phyloP scores from a whole-genome alignment of 2,113 vertebrate genomes.

The Lepisosteus oculatus region DNA sequence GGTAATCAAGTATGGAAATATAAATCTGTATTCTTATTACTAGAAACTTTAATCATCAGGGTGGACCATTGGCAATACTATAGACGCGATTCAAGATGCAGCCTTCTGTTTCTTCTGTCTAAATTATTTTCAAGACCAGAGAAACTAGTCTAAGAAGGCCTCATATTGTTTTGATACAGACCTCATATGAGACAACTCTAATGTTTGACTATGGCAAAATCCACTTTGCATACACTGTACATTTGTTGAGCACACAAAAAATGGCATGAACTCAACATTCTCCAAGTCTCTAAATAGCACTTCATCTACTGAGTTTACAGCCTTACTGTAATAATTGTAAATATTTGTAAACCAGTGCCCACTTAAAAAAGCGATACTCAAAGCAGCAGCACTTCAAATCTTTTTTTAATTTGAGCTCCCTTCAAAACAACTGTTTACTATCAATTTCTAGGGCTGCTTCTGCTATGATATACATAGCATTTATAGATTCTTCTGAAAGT shows the following conservation, averaged over 20 bases:
- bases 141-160: background rate
- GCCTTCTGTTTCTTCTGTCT: conserved; percentile 6
- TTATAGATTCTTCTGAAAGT: conserved; percentile 4
- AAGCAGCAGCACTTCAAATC: conserved; percentile 10
- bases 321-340: background rate
- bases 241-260: conserved; percentile 4
- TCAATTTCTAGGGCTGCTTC: background rate
- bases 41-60: conserved; percentile 28
- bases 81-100: conserved; percentile 9
- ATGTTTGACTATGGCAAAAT: background rate
- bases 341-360: background rate
- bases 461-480: background rate
- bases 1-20: conserved; percentile 31
- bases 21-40: conserved; percentile 18
- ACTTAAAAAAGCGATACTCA: conserved; percentile 19
- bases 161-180: conserved; percentile 15
- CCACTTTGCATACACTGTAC: background rate
- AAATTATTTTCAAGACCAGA: conserved; percentile 19
- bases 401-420: conserved; percentile 9
- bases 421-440: conserved; percentile 18
- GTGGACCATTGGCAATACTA: conserved; percentile 25
- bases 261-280: background rate
- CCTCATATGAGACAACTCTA: background rate
- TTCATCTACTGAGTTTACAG: background rate
- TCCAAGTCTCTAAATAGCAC: background rate